A percentile compares a stretch with the other conserved stretches of the same genome.
These are phyloP conservation scores for Cyanoderma ruficeps DNA, from an alignment of 2,113 vertebrate species.

Conservation along the genomic window DNA sequence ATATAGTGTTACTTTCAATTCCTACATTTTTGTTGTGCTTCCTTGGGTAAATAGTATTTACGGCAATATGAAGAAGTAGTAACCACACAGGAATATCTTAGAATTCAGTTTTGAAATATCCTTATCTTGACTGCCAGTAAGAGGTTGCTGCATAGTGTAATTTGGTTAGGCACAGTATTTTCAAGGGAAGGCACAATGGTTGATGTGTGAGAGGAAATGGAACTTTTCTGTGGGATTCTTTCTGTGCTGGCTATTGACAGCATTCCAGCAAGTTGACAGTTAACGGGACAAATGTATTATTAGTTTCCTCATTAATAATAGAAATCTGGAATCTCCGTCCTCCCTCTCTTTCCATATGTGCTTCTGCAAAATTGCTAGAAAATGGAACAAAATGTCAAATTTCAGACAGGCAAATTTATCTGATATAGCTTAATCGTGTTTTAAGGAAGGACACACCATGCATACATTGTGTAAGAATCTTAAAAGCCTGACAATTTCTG, in stretches of 20 bases:
- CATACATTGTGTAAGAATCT: background rate
- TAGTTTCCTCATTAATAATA: constrained; percentile 31
- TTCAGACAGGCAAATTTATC: background rate
- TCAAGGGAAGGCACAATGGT: background rate
- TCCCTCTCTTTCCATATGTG: background rate
- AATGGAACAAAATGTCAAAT: constrained; percentile 24
- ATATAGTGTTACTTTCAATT: background rate
- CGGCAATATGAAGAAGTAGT: background rate
- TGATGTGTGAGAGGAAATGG: background rate
- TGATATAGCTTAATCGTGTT: background rate
- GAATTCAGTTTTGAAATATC: background rate
- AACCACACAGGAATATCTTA: background rate
- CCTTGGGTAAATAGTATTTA: background rate
- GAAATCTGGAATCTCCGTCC: background rate
- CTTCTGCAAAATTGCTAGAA: background rate
- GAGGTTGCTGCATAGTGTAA: background rate
- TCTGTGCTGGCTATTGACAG: background rate
- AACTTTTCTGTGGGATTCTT: background rate
- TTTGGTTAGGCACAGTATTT: background rate
- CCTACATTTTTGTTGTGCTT: background rate
- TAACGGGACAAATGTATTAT: background rate
- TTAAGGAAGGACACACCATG: background rate
- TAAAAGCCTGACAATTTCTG: constrained; percentile 4
- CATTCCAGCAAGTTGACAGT: background rate
- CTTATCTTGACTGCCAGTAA: background rate